Conservation (phyloP, 2,888 invertebrate species). For the Cryptocephalus primarius region DNA sequence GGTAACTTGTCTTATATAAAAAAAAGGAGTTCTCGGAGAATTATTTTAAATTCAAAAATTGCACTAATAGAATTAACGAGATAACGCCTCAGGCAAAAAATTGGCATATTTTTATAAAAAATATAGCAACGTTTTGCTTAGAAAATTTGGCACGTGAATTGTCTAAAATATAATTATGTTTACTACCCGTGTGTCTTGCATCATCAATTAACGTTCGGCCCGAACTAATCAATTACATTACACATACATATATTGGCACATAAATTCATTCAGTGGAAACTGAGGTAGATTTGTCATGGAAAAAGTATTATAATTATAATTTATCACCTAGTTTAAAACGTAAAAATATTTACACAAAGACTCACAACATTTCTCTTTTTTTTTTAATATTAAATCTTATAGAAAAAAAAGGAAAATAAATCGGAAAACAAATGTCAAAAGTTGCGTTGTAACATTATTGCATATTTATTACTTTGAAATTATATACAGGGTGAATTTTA, state of each 20-base stretch:
- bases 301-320: conserved; percentile 15
- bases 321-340: conserved; percentile 9
- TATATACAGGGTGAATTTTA: conserved; percentile 10
- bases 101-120: conserved; percentile 15
- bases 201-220: conserved; percentile 1
- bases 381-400: too few relatives aligned
- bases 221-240: conserved; percentile 11
- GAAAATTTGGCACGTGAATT: conserved; percentile 15
- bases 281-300: conserved; percentile 38
- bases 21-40: conserved; percentile 10
- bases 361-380: conserved; percentile 23
- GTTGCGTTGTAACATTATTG: conserved; percentile 37
- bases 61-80: conserved; percentile 16
- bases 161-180: conserved; percentile 6
- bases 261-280: conserved; percentile 24
- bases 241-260: conserved; percentile 22
- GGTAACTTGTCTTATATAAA: conserved; percentile 14
- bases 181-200: not conserved
- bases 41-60: conserved; percentile 11
- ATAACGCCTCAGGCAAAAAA: conserved; percentile 12
- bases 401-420: too few relatives aligned
- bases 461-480: conserved; percentile 26
- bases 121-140: conserved; percentile 12
- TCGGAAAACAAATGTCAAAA: conserved; percentile 34
- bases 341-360: conserved; percentile 31